These are phyloP conservation scores for Drosophila elegans DNA, from an alignment of 1,140 invertebrate genomes.

Conservation along the genomic window DNA sequence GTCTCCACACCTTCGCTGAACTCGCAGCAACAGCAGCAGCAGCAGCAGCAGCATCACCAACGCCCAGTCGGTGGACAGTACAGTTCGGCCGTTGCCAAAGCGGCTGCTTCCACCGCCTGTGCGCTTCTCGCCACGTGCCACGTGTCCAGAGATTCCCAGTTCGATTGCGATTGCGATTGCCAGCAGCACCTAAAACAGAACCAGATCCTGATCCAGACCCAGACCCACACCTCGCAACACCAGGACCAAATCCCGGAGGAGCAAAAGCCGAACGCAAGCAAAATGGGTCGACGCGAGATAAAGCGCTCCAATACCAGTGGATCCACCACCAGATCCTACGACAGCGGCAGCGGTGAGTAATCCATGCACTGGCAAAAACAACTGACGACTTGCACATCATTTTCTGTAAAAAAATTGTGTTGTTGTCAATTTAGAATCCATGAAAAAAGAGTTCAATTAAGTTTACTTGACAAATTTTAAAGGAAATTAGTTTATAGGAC, in stretches of 20 bases:
- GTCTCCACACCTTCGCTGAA: conserved; percentile 73
- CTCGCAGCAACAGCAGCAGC: conserved; percentile 27
- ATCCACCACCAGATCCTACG: conserved; percentile 79
- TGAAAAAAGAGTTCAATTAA: no score
- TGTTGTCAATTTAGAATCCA: no score
- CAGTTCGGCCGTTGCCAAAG: conserved; percentile 67
- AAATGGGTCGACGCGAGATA: conserved; percentile 83
- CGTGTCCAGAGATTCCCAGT: conserved; percentile 40
- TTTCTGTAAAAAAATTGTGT: no score
- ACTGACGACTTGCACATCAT: no score
- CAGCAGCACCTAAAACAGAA: conserved; percentile 32
- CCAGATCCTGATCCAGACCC: neutral
- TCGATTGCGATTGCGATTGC: conserved; percentile 16
- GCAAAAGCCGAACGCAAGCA: conserved; percentile 45
- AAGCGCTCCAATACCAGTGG: conserved; percentile 83
- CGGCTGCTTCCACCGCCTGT: conserved; percentile 68
- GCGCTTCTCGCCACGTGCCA: conserved; percentile 74
- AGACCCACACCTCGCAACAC: conserved; percentile 1
- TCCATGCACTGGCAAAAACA: conserved; percentile 3
- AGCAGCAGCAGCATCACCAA: conserved; percentile 5
- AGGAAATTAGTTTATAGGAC: no score
- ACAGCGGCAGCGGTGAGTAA: conserved; percentile 80
- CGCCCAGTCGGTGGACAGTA: conserved; percentile 28
- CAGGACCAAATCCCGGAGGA: conserved; percentile 39
- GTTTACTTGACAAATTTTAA: no score